phyloP scores from a whole-genome alignment of 2,113 vertebrate genomes.

The Forbesichthys papilliferus region DNA sequence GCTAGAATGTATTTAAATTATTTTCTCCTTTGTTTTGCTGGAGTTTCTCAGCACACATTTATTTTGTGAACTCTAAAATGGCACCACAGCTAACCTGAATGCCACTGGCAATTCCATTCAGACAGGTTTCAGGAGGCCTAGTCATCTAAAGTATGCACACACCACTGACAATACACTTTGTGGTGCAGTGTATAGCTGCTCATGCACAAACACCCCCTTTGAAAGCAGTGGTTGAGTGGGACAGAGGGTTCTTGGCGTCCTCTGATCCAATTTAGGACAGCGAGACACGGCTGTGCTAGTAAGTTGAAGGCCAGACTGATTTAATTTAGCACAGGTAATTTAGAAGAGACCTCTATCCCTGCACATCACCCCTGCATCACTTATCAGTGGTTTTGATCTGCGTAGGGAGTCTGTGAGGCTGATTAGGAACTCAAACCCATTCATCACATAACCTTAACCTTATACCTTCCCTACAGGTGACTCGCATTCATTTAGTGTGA shows the following conservation, averaged over 20 bases:
- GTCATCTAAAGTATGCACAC: background rate
- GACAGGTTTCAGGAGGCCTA: constrained; percentile 2
- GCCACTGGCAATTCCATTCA: background rate
- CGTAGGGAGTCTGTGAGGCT: background rate
- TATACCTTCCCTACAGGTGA: too few relatives aligned
- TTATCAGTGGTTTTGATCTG: background rate
- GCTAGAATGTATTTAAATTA: too few relatives aligned
- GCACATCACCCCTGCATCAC: background rate
- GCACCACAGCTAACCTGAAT: constrained; percentile 2
- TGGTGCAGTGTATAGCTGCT: background rate
- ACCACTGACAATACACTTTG: background rate
- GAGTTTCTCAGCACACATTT: too few relatives aligned
- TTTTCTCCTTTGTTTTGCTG: too few relatives aligned
- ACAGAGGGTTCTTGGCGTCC: background rate
- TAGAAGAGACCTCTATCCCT: background rate
- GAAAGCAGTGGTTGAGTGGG: background rate
- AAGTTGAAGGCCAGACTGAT: background rate
- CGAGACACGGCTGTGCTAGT: background rate
- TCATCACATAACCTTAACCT: too few relatives aligned
- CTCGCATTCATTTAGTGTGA: background rate
- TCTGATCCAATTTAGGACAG: constrained; percentile 5
- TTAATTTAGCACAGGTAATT: background rate
- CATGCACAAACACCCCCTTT: background rate
- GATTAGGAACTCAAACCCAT: too few relatives aligned
- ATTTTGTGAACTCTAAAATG: background rate